Percentiles rank a stretch among this genome's conserved stretches.
phyloP scores from a whole-genome alignment of 2,888 invertebrate genomes.

The Tachina grossa region DNA sequence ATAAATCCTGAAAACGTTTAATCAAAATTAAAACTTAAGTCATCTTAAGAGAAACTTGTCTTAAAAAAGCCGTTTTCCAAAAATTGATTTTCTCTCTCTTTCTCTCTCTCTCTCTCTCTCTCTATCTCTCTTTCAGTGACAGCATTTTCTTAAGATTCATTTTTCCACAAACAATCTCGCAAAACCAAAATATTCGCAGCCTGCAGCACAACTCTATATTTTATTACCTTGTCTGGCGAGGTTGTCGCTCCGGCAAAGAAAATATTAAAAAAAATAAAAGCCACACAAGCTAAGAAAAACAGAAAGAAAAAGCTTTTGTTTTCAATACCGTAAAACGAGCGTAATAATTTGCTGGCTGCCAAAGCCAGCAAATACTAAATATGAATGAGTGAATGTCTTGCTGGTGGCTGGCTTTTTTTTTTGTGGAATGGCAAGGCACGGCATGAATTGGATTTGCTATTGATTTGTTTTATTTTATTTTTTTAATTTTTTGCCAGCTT shows the following conservation, averaged over 20 bases:
- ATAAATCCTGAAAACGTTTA: not conserved
- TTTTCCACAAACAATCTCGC: not conserved
- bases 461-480: not conserved
- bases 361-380: constrained; percentile 51
- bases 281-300: not conserved
- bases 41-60: not conserved
- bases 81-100: constrained; percentile 41
- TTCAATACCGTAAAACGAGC: constrained; percentile 52
- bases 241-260: not conserved
- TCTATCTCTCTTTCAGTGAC: not conserved
- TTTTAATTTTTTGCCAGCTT: not conserved
- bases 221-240: constrained; percentile 18
- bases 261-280: not conserved
- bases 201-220: constrained; percentile 15
- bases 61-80: constrained; percentile 11
- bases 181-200: not conserved
- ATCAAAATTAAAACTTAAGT: not conserved
- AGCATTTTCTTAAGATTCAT: constrained; percentile 48
- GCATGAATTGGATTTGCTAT: constrained; percentile 2
- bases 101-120: not conserved
- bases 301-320: constrained; percentile 56
- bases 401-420: not conserved
- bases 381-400: constrained; percentile 64
- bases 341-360: constrained; percentile 43
- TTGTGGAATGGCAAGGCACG: constrained; percentile 10